Conservation (phyloP, 2,797 vertebrate species). For the Morus bassanus region DNA sequence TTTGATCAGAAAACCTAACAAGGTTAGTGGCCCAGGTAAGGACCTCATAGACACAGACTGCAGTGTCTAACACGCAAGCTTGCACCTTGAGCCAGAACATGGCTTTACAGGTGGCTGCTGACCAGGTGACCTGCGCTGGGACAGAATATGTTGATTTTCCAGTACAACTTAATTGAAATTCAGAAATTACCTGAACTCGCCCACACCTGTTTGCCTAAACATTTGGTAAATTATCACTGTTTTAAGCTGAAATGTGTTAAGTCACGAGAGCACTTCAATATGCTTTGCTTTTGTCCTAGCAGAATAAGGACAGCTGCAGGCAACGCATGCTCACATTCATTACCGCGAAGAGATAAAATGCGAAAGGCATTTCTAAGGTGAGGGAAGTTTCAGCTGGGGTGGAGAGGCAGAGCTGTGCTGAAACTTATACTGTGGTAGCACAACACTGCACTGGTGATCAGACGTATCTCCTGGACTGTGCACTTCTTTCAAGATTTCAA, state of each 20-base stretch:
- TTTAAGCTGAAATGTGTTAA: background rate
- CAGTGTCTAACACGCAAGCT: background rate
- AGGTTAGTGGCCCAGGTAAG: background rate
- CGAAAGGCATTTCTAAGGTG: background rate
- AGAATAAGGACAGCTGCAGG: background rate
- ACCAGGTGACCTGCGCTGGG: no score
- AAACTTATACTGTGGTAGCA: background rate
- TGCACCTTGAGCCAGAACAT: accelerated
- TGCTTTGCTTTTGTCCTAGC: background rate
- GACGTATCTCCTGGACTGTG: background rate
- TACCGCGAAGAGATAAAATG: background rate
- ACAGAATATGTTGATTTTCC: background rate
- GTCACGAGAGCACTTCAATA: background rate
- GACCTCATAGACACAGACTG: background rate
- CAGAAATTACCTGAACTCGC: background rate
- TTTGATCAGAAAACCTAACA: background rate
- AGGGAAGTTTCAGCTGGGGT: background rate
- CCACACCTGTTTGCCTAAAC: background rate
- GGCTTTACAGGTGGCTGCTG: background rate
- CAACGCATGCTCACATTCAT: accelerated
- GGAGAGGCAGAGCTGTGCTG: background rate
- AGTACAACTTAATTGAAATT: background rate
- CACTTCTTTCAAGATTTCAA: background rate
- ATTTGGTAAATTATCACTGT: background rate
- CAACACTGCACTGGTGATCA: background rate